phyloP scores from a whole-genome alignment of 2,888 invertebrate species.

The Eupithecia insigniata region DNA sequence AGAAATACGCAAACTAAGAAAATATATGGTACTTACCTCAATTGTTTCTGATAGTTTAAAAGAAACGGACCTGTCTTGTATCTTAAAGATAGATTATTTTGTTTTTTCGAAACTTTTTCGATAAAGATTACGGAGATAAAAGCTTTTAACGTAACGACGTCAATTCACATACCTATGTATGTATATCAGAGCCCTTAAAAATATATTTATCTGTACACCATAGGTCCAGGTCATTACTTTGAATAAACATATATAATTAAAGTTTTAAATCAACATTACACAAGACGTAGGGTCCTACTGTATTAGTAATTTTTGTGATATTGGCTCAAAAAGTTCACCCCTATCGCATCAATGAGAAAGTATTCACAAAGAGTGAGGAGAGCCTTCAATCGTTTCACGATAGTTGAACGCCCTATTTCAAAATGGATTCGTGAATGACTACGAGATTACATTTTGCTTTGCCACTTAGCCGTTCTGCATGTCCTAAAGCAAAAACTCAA shows the following conservation, averaged over 20 bases:
- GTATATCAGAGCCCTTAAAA: no score
- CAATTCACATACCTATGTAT: no score
- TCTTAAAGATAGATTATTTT: no score
- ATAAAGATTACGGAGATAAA: no score
- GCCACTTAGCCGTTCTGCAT: neutral
- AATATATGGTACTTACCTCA: no score
- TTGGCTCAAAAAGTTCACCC: neutral
- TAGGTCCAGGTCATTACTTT: no score
- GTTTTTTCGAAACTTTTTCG: no score
- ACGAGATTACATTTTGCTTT: neutral
- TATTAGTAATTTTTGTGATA: neutral
- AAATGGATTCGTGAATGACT: neutral
- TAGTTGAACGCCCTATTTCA: neutral
- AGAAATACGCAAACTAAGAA: no score
- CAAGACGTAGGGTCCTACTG: neutral
- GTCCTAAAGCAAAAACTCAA: constrained; percentile 4
- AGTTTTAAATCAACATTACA: neutral
- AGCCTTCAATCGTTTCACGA: neutral
- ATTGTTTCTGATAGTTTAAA: no score
- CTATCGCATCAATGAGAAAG: neutral
- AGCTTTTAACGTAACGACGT: no score
- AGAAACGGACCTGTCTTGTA: no score
- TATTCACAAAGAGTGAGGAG: neutral
- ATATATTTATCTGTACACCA: no score
- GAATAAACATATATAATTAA: neutral